phyloP scores from a whole-genome alignment of 2,888 invertebrate species.

The Apotomis betuletana region DNA sequence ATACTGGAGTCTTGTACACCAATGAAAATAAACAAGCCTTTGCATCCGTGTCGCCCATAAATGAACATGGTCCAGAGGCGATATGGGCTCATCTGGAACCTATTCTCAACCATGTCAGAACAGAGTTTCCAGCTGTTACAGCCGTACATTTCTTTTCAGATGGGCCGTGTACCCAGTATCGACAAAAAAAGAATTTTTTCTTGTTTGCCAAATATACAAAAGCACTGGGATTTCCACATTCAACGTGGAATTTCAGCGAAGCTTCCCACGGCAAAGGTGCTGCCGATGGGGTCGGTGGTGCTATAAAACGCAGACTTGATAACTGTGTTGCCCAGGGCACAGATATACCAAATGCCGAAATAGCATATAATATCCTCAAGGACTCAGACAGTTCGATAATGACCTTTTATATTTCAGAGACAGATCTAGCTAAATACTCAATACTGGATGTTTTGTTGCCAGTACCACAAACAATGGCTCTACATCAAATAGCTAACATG shows the following conservation, averaged over 20 bases:
- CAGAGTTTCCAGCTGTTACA: slow-evolving; percentile 32
- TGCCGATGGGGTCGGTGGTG: slow-evolving; percentile 48
- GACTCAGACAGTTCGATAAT: slow-evolving; percentile 4
- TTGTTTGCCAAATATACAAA: slow-evolving; percentile 40
- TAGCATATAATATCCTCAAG: slow-evolving; percentile 38
- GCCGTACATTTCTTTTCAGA: slow-evolving; percentile 45
- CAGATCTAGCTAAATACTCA: not conserved
- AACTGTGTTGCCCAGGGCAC: slow-evolving; percentile 43
- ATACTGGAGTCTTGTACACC: slow-evolving; percentile 43
- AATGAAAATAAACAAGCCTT: slow-evolving; percentile 34
- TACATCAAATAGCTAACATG: too few relatives aligned
- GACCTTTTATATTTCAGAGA: not conserved
- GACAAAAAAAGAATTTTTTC: slow-evolving; percentile 43
- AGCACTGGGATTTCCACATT: slow-evolving; percentile 40
- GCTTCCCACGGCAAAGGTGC: slow-evolving; percentile 48
- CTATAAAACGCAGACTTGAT: slow-evolving; percentile 46
- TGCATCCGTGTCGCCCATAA: slow-evolving; percentile 34
- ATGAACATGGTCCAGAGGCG: slow-evolving; percentile 42
- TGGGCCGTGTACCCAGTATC: slow-evolving; percentile 42
- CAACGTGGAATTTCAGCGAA: slow-evolving; percentile 47
- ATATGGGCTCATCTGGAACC: slow-evolving; percentile 46
- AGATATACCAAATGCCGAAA: slow-evolving; percentile 44
- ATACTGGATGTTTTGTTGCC: not conserved
- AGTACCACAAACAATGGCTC: too few relatives aligned
- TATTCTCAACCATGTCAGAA: slow-evolving; percentile 33